Percentiles rank a stretch among this genome's conserved stretches.
These are phyloP conservation scores for Chironomus striatipennis DNA, from an alignment of 1,140 invertebrate genomes.

Conservation along the genomic window DNA sequence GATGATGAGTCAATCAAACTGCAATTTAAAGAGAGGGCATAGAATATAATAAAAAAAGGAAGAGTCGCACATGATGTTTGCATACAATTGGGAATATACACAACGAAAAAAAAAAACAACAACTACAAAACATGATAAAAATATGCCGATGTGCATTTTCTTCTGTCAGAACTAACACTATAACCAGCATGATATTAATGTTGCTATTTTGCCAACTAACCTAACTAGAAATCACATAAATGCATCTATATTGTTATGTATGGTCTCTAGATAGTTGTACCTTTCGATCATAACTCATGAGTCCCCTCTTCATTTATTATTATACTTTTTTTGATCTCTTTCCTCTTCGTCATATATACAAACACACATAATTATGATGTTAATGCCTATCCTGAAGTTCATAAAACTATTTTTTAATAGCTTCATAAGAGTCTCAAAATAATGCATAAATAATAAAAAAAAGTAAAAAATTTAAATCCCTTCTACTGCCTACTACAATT, in stretches of 20 bases:
- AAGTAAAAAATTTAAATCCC: background rate
- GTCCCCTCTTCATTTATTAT: too few species aligned
- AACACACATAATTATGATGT: background rate
- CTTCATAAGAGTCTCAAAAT: background rate
- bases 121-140: conserved; percentile 17
- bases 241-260: too few species aligned
- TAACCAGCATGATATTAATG: background rate
- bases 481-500: background rate
- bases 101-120: too few species aligned
- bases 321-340: too few species aligned
- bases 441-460: conserved; percentile 5
- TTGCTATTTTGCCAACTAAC: background rate
- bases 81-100: conserved; percentile 17
- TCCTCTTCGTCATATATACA: too few species aligned
- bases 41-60: background rate
- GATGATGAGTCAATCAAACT: conserved; percentile 23
- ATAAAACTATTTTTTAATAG: conserved; percentile 16
- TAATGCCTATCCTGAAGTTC: background rate
- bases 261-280: too few species aligned
- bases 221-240: too few species aligned
- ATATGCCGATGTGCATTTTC: background rate
- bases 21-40: background rate
- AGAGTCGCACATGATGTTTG: background rate
- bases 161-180: background rate
- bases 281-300: too few species aligned